Evolutionary conservation across 2,113 vertebrate genomes (phyloP), one percentile per base, ranked within the genome.

Genomic region (Cettia cetti): DNA sequence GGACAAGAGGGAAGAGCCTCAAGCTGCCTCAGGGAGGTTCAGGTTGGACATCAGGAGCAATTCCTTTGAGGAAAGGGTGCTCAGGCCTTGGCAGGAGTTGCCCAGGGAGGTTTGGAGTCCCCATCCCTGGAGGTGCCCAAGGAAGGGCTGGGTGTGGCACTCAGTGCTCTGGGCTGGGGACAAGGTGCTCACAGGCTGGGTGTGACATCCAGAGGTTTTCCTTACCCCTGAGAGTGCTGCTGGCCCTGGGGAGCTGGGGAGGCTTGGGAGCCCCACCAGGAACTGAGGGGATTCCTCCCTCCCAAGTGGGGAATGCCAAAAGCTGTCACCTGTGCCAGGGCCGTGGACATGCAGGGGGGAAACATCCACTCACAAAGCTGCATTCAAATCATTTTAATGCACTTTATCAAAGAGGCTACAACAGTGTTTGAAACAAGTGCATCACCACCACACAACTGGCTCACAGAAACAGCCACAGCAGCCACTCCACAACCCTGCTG

Each of bases 381-480:
- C 49, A 3, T 65, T 92, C 82, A 77, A 45, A 54, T 10, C 23
- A 61, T 40, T 92, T 94, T 87, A 82, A 75, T 91, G 89, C 86
- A 81, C 60, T 85, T 90, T 45, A 69, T 76, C 79, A 8, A 94
- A 87, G 85, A 83, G 80, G 90, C 63, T 63, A 95, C 84, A 76
- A 28, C 82, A 74, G 90, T 42, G 35, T 83, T 85, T 49, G 54
- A 44, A 78, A 89, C 37, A 8, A 90, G 88, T 59, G 87, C 82
- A 70, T 75, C 49, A 20, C 28, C 64, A 66, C 78, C 23, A 82
- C 87, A 60, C 39, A 50, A 45, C 77, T 10, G 61, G 93, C 90
- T 80, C 16, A 21, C 54, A 61, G 65, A 54, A 66, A 42, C 4
- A 5, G 47, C 39, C 21, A 2, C 22, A 56, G 49, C 89, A 79